Conservation (phyloP, 2,797 vertebrate genomes). For the Ispidina picta region DNA sequence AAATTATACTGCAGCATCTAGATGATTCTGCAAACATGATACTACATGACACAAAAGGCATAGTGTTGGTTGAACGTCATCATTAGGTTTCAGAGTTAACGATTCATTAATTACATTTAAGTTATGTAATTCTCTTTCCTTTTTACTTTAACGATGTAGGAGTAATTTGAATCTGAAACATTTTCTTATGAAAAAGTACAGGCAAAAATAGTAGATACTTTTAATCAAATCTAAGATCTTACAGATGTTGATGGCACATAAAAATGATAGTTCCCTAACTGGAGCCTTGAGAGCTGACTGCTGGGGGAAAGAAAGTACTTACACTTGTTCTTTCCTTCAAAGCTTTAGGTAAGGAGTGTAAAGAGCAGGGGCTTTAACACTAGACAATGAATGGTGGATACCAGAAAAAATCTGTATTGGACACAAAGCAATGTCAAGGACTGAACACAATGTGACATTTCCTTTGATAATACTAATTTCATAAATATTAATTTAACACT, state of each 20-base stretch:
- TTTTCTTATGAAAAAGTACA: neutral
- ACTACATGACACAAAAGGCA: neutral
- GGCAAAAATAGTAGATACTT: neutral
- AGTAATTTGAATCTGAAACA: neutral
- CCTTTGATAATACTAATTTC: neutral
- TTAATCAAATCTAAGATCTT: neutral
- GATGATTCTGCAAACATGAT: neutral
- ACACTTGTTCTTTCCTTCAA: neutral
- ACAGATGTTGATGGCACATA: neutral
- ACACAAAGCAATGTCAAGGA: neutral
- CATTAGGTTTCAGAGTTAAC: constrained; percentile 12
- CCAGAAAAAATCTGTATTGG: neutral
- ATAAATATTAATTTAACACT: neutral
- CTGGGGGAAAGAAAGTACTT: neutral
- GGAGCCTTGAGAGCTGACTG: neutral
- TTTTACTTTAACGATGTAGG: neutral
- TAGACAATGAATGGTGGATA: neutral
- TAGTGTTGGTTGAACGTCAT: neutral
- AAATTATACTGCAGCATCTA: neutral
- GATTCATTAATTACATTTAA: constrained; percentile 16
- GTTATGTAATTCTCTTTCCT: neutral
- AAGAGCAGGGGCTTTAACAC: neutral
- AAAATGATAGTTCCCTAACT: neutral
- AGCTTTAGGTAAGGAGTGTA: neutral
- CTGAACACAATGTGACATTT: neutral